Evolutionary conservation across 2,888 invertebrate species (phyloP), one percentile per base, ranked within the genome.

Genomic region (Hypomecis atomaria): DNA sequence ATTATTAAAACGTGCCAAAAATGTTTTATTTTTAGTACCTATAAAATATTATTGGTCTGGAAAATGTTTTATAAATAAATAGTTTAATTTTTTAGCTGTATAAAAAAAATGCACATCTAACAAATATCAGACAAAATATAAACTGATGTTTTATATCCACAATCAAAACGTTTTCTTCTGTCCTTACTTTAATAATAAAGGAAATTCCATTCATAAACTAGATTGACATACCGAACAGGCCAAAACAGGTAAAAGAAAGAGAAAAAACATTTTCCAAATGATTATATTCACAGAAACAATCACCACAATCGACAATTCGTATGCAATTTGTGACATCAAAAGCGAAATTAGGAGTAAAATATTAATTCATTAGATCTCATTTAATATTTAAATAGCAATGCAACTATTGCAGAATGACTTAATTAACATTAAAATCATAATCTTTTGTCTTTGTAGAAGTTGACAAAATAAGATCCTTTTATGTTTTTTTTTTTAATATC

Each of bases 331-430:
- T 85, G 82, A 76, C 84, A 83, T 87, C 81, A 82, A 77, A 73
- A 79, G 45, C 72, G 75, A 76, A 86, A 88, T 91, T 83, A 86
- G 67, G 71, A 61, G 78, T 88, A 82, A 90, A 88, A 86, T 91
- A 89, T 82, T 82, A 76, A 82, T 82, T 85, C 88, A 91, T 92
- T 90, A 90, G 76, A 75, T 69, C 87, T 92, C 90, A 82, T 91
- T 90, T 89, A 73, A 86, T 91, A 91, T 90, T 91, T 85, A 90
- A 90, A 83, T 79, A 85, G 86, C 77, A 73, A 78, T 78, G 69
- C 68, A 77, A 69, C 73, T 77, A 73, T 77, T 77, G 71, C 71
- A 77, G 11, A 80, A 86, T 82, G 81, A 67, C 83, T 86, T 82
- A 72, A 87, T 88, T 82, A 56, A 60, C 48, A 36, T 44, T 23